Base-by-base conservation (phyloP, 2,888 invertebrate genomes). In the Hypomecis punctinalis region DNA sequence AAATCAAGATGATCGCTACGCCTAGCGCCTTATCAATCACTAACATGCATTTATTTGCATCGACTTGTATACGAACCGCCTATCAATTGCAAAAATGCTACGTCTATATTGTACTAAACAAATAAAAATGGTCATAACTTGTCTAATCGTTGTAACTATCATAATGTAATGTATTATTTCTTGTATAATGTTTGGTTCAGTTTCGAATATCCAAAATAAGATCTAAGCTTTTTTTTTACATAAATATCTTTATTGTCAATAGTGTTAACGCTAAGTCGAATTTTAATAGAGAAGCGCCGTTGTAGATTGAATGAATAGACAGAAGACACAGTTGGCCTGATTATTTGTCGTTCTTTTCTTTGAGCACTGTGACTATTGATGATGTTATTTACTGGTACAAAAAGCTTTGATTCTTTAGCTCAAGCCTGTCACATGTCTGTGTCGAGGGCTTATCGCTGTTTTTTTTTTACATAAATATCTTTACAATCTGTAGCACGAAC, bases 381-480 rank as follows among this genome's bases (percentile, higher is more conserved):
- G 23, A 2, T 23, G 23, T 23, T 23, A 23, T 23, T 23, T 23
- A 23, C 23, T 23, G 23, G 23, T 23, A 23, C 23, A 23, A 23
- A n/a, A 23, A 3, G 23, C 23, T 23, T 23, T 23, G 23, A 23
- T 23, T 1, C 23, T 23, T 23, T 23, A 23, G 23, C 23, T 23
- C 23, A 23, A n/a, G 23, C 23, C 23, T 23, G 23, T 23, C 23
- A 23, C 23, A 23, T 23, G 23, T 23, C 23, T 23, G 23, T 23
- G 23, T 23, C 23, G 23, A 23, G 23, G 23, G 23, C 3, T 23
- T 23, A 2, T 23, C 23, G 23, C 23, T 23, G 3, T 23, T 23
- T 23, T n/a, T n/a, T 39, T 39, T 40, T 9, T 40, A 40, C 40
- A 51, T 42, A 53, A 54, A 71, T 68, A 68, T 73, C 61, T 65